Percentiles rank a stretch among this genome's conserved stretches.
Evolutionary conservation across 2,888 invertebrate genomes (phyloP).

Genomic region (Xiphydria camelus): DNA sequence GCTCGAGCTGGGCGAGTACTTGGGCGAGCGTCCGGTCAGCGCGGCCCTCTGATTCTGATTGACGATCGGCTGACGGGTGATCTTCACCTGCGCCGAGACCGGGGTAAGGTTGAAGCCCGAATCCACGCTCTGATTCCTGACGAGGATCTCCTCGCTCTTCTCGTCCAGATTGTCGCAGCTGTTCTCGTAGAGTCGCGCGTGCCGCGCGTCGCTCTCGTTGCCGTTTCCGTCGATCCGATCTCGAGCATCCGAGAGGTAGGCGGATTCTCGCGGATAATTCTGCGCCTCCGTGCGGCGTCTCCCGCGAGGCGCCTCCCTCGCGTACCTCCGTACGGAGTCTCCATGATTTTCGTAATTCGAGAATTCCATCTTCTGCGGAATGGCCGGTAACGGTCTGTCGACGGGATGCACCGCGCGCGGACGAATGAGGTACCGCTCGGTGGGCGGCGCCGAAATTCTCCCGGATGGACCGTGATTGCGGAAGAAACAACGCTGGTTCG

Average conservation of each 20-base stretch:
- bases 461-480: slow-evolving; percentile 48
- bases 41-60: slow-evolving; percentile 38
- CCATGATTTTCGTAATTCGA: slow-evolving; percentile 40
- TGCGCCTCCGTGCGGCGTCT: slow-evolving; percentile 4
- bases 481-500: slow-evolving; percentile 35
- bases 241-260: slow-evolving; percentile 19
- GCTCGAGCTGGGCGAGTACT: slow-evolving; percentile 49
- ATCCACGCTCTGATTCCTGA: slow-evolving; percentile 31
- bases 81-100: slow-evolving; percentile 44
- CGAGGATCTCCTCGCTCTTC: slow-evolving; percentile 21
- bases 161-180: slow-evolving; percentile 19
- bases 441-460: slow-evolving; percentile 49
- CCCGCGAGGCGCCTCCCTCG: background rate
- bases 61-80: slow-evolving; percentile 39
- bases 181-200: slow-evolving; percentile 28
- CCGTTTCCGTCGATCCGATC: slow-evolving; percentile 20
- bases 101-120: slow-evolving; percentile 40
- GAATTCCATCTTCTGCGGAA: slow-evolving; percentile 44
- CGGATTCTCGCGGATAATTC: slow-evolving; percentile 19
- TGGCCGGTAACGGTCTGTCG: slow-evolving; percentile 50
- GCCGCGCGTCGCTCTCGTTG: no score
- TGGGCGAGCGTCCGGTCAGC: slow-evolving; percentile 34
- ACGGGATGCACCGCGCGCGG: slow-evolving; percentile 48
- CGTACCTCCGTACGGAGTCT: slow-evolving; percentile 27
- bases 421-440: slow-evolving; percentile 42